These are phyloP conservation scores for Sinosuthora webbiana DNA, from an alignment of 2,113 vertebrate genomes.

Conservation along the genomic window DNA sequence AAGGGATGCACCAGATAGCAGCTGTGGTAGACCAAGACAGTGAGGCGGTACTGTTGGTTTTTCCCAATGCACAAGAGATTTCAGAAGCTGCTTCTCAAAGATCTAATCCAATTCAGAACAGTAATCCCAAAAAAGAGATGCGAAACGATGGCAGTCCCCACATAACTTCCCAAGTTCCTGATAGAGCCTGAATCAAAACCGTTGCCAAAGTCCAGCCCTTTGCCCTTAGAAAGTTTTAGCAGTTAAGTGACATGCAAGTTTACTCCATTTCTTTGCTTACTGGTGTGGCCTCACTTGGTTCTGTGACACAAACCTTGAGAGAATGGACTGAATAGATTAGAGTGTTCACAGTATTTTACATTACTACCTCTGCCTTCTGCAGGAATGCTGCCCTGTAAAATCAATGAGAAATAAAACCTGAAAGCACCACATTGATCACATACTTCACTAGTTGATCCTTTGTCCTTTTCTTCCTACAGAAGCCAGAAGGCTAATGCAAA, in stretches of 20 bases:
- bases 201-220: background rate
- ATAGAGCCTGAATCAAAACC: background rate
- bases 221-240: background rate
- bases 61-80: background rate
- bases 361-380: background rate
- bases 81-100: background rate
- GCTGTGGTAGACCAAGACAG: too few relatives aligned
- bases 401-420: background rate
- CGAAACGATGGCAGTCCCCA: background rate
- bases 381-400: background rate
- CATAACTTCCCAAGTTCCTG: accelerated
- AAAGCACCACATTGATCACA: background rate
- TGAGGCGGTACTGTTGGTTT: accelerated
- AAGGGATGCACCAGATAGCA: background rate
- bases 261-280: background rate
- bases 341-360: background rate
- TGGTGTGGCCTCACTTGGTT: background rate
- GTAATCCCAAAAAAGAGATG: background rate
- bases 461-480: background rate
- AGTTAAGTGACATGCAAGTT: accelerated
- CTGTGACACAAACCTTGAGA: background rate
- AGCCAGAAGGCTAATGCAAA: background rate
- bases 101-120: background rate
- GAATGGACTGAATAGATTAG: background rate
- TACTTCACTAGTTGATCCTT: background rate